phyloP scores from a whole-genome alignment of 2,888 invertebrate genomes.

The Synergus itoensis region DNA sequence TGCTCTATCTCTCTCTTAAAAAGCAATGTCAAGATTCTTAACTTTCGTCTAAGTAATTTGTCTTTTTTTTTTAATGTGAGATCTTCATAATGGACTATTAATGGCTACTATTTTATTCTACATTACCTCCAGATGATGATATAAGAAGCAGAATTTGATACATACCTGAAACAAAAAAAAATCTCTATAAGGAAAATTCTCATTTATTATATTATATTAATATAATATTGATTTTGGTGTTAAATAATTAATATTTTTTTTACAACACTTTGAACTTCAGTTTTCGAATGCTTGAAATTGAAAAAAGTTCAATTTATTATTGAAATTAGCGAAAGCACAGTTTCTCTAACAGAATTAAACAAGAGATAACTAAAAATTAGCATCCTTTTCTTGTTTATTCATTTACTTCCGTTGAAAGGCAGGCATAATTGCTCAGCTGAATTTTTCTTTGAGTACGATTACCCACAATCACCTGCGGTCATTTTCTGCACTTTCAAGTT shows the following conservation, averaged over 20 bases:
- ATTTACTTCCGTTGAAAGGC: slow-evolving; percentile 2
- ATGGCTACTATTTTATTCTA: background rate
- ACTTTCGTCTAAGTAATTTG: background rate
- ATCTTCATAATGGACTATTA: background rate
- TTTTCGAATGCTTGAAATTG: too few relatives aligned
- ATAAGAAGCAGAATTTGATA: background rate
- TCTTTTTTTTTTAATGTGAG: background rate
- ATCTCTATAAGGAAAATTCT: background rate
- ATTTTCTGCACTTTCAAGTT: slow-evolving; percentile 5
- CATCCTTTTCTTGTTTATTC: background rate
- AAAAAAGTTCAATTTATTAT: too few relatives aligned
- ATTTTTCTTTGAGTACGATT: background rate
- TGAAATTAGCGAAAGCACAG: background rate
- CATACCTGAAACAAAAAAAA: background rate
- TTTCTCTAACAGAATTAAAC: background rate
- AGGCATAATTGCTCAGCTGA: background rate
- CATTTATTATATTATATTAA: background rate
- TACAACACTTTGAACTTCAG: background rate
- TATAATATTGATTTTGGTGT: too few relatives aligned
- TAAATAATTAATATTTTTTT: too few relatives aligned
- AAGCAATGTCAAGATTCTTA: background rate
- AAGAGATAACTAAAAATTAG: background rate
- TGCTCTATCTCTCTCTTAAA: background rate
- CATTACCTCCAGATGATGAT: background rate
- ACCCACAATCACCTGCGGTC: background rate